Base-by-base conservation (phyloP, 2,113 vertebrate species). In the Jacana jacana region DNA sequence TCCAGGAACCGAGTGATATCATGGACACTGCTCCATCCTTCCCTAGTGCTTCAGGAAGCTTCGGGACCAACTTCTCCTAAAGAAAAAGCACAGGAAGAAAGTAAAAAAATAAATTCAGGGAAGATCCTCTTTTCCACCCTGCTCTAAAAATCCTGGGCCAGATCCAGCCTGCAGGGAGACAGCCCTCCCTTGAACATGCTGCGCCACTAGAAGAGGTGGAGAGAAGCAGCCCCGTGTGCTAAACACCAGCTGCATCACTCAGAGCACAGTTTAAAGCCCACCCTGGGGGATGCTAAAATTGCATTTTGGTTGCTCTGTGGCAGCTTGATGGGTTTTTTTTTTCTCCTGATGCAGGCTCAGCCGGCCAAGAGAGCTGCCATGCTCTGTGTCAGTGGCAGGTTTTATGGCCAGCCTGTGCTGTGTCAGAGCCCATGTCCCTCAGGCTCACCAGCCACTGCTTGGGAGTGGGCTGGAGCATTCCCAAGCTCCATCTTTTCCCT, bases 371-470 rank as follows among this genome's bases (percentile, higher is more conserved):
- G 3, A 12, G 35, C 3, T 1, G 44, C 81, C 1, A 1, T 40
- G 57, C 69, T 37, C 68, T 4, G 28, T 10, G 51, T 24, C 51
- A 28, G 1, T 0, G 55, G 39, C 19, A 40, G 76, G 28, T 57
- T 72, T 86, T 77, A 31, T 0, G 4, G 31, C 71, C 3, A 0
- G 33, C 15, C 49, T 4, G 37, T 0, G 1, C n/a, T 2, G 4
- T 0, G 4, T 7, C 1, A 9, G 35, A 42, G 13, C 13, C 23
- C 0, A 0, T 5, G 65, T 24, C 31, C 55, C 44, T 44, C 49
- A 30, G 70, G 75, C 44, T 6, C 0, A 0, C 42, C 0, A 0
- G 72, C 64, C 33, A 3, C 30, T 6, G 58, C 52, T 46, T 44
- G 8, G 40, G 18, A 37, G 30, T 2, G 5, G 13, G 22, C 19